phyloP scores from a whole-genome alignment of 2,113 vertebrate genomes.

The Silurus asotus region DNA sequence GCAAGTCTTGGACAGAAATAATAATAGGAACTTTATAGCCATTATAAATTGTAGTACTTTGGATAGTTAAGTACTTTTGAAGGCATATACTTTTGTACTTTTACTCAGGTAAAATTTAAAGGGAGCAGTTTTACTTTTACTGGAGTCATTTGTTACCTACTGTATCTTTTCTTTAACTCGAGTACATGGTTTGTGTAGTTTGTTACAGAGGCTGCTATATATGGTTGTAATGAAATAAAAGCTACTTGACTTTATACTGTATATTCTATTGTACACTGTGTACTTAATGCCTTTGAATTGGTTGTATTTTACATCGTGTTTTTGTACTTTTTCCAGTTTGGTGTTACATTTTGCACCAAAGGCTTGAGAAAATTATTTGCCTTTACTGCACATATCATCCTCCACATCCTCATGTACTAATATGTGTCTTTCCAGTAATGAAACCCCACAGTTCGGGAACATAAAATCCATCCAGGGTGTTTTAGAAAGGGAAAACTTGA shows the following conservation, averaged over 20 bases:
- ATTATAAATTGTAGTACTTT: no score
- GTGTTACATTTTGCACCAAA: not conserved
- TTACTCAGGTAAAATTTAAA: no score
- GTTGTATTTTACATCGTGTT: not conserved
- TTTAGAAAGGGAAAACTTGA: not conserved
- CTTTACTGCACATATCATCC: not conserved
- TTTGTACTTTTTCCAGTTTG: not conserved
- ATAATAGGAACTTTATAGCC: no score
- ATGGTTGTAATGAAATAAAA: no score
- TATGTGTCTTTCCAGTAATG: not conserved
- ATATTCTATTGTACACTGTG: not conserved
- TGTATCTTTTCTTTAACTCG: no score
- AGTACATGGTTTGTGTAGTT: no score
- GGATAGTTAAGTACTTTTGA: no score
- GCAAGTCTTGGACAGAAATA: no score
- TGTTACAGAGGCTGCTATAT: no score
- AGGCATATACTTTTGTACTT: no score
- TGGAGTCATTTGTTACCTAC: no score
- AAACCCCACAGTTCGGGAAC: not conserved
- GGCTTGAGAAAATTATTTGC: not conserved
- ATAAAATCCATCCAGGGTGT: not conserved
- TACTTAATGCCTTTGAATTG: not conserved
- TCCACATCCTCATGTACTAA: not conserved
- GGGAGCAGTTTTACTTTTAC: no score
- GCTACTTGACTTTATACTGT: not conserved